These are phyloP conservation scores for Benitochromis conjunctus DNA, from an alignment of 2,113 vertebrate genomes.

Conservation along the genomic window DNA sequence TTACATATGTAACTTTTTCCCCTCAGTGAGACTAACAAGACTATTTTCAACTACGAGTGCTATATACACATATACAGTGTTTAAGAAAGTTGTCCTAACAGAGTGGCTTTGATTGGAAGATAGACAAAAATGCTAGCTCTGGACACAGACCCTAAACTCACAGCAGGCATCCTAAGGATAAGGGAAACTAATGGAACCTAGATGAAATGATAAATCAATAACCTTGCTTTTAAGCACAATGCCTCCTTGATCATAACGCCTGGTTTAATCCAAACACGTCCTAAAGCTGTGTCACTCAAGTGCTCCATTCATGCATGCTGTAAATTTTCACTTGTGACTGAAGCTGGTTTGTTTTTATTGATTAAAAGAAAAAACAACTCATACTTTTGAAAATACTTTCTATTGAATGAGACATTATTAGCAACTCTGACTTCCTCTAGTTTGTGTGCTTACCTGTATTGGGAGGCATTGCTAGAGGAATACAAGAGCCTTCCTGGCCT, in stretches of 20 bases:
- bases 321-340: not conserved
- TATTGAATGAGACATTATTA: not conserved
- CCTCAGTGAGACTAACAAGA: too few species aligned
- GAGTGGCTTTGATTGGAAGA: not conserved
- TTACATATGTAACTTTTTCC: not conserved
- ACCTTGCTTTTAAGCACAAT: not conserved
- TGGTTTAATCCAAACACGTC: not conserved
- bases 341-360: not conserved
- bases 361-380: accelerated
- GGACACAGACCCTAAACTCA: not conserved
- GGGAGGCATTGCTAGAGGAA: slow-evolving; percentile 69
- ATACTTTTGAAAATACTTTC: not conserved
- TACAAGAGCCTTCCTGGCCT: slow-evolving; percentile 61
- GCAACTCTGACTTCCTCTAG: not conserved
- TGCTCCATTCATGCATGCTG: not conserved
- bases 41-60: not conserved
- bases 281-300: not conserved
- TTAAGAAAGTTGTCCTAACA: not conserved
- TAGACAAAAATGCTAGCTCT: not conserved
- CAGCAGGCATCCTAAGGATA: too few species aligned
- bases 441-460: slow-evolving; percentile 72
- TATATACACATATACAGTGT: not conserved
- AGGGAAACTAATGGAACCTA: not conserved
- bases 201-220: not conserved
- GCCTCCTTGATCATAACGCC: not conserved